Evolutionary conservation across 2,888 invertebrate species (phyloP).

Genomic region (Stenodera caucasica): DNA sequence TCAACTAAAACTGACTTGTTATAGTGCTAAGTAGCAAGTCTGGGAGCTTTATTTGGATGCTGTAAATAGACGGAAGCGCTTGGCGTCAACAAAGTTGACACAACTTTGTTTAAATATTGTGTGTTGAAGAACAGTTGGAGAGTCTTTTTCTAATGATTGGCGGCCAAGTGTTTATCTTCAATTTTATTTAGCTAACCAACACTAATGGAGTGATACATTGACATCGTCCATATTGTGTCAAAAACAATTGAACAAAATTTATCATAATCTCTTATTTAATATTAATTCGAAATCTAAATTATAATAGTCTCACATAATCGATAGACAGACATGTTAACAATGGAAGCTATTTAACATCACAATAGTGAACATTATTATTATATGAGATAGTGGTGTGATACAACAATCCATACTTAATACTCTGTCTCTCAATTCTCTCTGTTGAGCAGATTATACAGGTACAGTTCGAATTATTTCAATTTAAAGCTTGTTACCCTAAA

Average conservation of each 20-base stretch:
- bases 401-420: background rate
- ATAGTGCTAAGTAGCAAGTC: constrained; percentile 28
- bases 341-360: constrained; percentile 7
- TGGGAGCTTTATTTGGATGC: constrained; percentile 25
- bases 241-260: no score
- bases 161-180: constrained; percentile 27
- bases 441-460: background rate
- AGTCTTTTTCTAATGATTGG: constrained; percentile 22
- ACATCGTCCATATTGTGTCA: constrained; percentile 33
- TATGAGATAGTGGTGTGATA: background rate
- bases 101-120: constrained; percentile 31
- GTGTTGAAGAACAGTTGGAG: constrained; percentile 18
- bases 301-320: background rate
- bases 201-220: constrained; percentile 35
- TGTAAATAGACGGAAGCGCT: constrained; percentile 27
- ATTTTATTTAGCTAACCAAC: constrained; percentile 25
- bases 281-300: no score
- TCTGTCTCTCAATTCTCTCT: no score
- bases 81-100: constrained; percentile 29
- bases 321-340: constrained; percentile 1
- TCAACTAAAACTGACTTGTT: constrained; percentile 17
- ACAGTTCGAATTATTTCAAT: background rate
- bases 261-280: no score
- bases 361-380: background rate
- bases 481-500: background rate